Evolutionary conservation across 2,113 vertebrate species (phyloP).

Genomic region (Anoura caudifer): DNA sequence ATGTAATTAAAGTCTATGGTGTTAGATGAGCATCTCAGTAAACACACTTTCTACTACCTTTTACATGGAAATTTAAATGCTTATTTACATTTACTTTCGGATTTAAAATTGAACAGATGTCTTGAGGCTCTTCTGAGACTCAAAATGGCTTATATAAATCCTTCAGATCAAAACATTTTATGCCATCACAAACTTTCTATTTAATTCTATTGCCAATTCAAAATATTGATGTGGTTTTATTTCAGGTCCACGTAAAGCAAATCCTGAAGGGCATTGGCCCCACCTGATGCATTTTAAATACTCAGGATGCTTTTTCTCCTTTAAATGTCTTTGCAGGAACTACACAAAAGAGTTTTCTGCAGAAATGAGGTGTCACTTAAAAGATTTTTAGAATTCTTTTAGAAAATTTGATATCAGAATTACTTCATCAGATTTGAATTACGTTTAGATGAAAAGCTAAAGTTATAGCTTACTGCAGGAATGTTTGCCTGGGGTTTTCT

Average conservation of each 20-base stretch:
- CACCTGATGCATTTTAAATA: not conserved
- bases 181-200: conserved; percentile 6
- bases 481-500: not conserved
- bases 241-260: not conserved
- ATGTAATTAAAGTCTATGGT: conserved; percentile 20
- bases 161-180: conserved; percentile 31
- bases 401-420: conserved; percentile 25
- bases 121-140: conserved; percentile 34
- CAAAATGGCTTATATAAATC: conserved; percentile 51
- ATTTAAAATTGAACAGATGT: conserved; percentile 48
- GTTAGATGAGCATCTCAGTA: conserved; percentile 13
- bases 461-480: not conserved
- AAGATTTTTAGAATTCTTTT: conserved; percentile 31
- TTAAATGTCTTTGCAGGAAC: not conserved
- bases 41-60: conserved; percentile 20
- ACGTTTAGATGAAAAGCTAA: conserved; percentile 22
- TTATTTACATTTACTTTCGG: conserved; percentile 35
- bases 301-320: not conserved
- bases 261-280: not conserved
- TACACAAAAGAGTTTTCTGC: conserved; percentile 35
- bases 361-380: not conserved
- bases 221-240: conserved; percentile 50
- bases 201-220: conserved; percentile 53
- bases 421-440: conserved; percentile 38
- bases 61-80: conserved; percentile 7